These are phyloP conservation scores for Elegia similella DNA, from an alignment of 2,888 invertebrate genomes.

Conservation along the genomic window DNA sequence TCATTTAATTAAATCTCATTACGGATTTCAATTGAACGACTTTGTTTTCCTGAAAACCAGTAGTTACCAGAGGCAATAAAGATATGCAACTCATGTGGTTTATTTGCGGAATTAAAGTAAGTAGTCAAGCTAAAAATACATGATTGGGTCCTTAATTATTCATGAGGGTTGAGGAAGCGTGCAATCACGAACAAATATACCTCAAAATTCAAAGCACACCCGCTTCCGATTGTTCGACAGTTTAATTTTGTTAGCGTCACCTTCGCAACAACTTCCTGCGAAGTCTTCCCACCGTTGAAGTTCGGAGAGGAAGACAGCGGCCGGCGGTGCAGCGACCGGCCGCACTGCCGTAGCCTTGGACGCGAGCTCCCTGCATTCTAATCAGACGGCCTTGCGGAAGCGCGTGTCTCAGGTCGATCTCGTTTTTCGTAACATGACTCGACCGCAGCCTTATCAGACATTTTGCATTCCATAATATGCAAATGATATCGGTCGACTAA, in stretches of 20 bases:
- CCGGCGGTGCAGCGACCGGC: slow-evolving; percentile 75
- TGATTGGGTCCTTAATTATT: slow-evolving; percentile 42
- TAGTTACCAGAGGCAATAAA: background rate
- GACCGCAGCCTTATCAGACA: slow-evolving; percentile 53
- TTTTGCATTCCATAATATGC: slow-evolving; percentile 22
- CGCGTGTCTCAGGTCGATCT: slow-evolving; percentile 68
- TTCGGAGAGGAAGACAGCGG: slow-evolving; percentile 67
- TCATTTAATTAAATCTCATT: background rate
- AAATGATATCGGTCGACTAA: background rate
- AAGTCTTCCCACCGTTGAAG: slow-evolving; percentile 57
- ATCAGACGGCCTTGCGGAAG: slow-evolving; percentile 79
- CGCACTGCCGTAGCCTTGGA: slow-evolving; percentile 72
- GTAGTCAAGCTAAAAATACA: slow-evolving; percentile 22
- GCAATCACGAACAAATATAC: slow-evolving; percentile 51
- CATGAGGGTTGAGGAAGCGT: slow-evolving; percentile 56
- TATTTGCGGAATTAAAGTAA: background rate
- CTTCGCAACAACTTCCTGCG: slow-evolving; percentile 72
- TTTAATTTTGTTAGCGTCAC: slow-evolving; percentile 62
- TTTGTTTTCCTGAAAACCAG: background rate
- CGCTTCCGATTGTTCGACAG: slow-evolving; percentile 67
- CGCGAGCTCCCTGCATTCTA: slow-evolving; percentile 80
- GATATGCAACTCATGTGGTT: background rate
- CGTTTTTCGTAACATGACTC: slow-evolving; percentile 68
- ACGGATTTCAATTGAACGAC: background rate
- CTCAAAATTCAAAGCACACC: slow-evolving; percentile 71